Evolutionary conservation across 2,888 invertebrate genomes (phyloP).

Genomic region (Tholera decimalis): DNA sequence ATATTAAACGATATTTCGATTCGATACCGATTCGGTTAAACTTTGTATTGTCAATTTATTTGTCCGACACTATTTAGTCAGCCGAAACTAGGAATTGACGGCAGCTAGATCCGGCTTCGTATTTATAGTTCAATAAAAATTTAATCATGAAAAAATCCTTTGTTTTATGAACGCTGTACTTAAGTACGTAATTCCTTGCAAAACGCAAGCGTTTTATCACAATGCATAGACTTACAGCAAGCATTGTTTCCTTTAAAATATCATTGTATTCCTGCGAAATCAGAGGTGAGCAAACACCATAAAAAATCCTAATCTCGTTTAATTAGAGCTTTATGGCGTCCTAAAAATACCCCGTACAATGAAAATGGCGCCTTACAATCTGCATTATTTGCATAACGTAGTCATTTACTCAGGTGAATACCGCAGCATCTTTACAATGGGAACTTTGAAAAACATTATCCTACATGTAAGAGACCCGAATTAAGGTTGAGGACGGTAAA

Average conservation of each 20-base stretch:
- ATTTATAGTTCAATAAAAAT: slow-evolving; percentile 3
- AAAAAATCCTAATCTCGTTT: slow-evolving; percentile 44
- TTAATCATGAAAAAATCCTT: not conserved
- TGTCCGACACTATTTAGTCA: slow-evolving; percentile 24
- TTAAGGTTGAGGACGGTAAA: slow-evolving; percentile 81
- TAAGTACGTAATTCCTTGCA: slow-evolving; percentile 1
- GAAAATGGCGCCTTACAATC: slow-evolving; percentile 57
- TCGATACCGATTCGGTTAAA: slow-evolving; percentile 56
- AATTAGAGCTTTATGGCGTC: slow-evolving; percentile 38
- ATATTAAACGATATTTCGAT: slow-evolving; percentile 59
- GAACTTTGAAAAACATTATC: slow-evolving; percentile 53
- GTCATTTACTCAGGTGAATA: slow-evolving; percentile 63
- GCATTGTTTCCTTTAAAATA: slow-evolving; percentile 23
- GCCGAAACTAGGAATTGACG: slow-evolving; percentile 31
- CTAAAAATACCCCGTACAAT: slow-evolving; percentile 53
- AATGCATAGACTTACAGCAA: not conserved
- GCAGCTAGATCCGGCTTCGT: slow-evolving; percentile 31
- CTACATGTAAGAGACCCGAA: slow-evolving; percentile 65
- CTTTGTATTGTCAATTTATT: slow-evolving; percentile 41
- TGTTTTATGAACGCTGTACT: not conserved
- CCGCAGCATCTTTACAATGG: slow-evolving; percentile 46
- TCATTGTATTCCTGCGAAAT: slow-evolving; percentile 30
- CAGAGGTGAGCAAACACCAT: slow-evolving; percentile 26
- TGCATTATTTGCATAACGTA: slow-evolving; percentile 68
- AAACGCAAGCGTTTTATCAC: slow-evolving; percentile 3